These are phyloP conservation scores for Paratrypauchen microcephalus DNA, from an alignment of 2,797 vertebrate genomes.

Conservation along the genomic window DNA sequence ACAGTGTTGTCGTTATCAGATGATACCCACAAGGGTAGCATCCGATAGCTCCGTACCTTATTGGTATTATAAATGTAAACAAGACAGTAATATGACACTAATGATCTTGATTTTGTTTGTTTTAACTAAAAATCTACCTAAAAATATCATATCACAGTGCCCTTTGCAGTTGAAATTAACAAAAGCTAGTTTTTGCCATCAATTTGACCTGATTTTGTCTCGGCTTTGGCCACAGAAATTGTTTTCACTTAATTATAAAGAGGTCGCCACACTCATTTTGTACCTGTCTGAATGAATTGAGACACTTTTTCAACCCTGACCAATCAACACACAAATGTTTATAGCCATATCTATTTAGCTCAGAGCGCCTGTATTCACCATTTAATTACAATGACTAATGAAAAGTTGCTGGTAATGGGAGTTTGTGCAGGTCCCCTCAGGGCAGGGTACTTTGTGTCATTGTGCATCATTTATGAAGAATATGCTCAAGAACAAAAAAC, in stretches of 20 bases:
- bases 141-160: neutral
- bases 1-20: too few species aligned
- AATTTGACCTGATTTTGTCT: neutral
- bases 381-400: conserved; percentile 79
- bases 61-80: too few species aligned
- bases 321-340: conserved; percentile 65
- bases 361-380: conserved; percentile 55
- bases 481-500: conserved; percentile 52
- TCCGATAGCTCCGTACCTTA: too few species aligned
- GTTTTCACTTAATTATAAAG: neutral
- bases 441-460: conserved; percentile 64
- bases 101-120: too few species aligned
- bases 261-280: conserved; percentile 20
- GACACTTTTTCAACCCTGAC: conserved; percentile 44
- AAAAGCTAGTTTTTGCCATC: neutral
- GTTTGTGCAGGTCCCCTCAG: conserved; percentile 58
- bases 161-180: neutral
- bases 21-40: too few species aligned
- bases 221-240: neutral
- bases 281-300: conserved; percentile 28
- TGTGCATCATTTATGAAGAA: conserved; percentile 67
- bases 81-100: too few species aligned
- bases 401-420: conserved; percentile 72
- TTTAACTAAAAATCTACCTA: too few species aligned
- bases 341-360: conserved; percentile 66